Base-by-base conservation (phyloP, 2,113 vertebrate species). In the Salvelinus namaycush region DNA sequence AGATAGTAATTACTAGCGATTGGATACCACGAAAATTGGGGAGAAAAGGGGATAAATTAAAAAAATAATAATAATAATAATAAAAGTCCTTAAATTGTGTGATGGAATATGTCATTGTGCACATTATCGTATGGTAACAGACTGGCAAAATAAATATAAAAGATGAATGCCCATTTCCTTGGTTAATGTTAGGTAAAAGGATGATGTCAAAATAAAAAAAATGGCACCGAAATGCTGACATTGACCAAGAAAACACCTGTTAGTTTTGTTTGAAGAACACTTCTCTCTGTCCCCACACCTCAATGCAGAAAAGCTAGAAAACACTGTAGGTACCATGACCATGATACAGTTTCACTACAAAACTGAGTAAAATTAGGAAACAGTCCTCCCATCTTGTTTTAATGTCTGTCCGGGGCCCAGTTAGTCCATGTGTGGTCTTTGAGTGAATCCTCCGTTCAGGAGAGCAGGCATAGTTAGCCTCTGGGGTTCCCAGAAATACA, bases 281-380 rank as follows among this genome's bases (percentile, higher is more conserved):
- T 76, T 81, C 22, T 76, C 57, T 73, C 24, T 6, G 14, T 54
- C 62, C 39, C 65, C 79, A 65, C 72, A 64, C n/a, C 57, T 66
- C 12, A 70, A 71, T 86, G 84, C 83, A 85, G 72, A 62, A 78
- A 84, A 76, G 85, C 87, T 83, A 88, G 81, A 86, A 90, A 91
- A 86, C 77, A 85, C 82, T 80, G 76, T 71, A 92, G 92, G 92
- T 91, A 93, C 91, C 81, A 83, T 79, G 86, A 91, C 83, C 82
- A 76, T 81, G 80, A 82, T 80, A 82, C 86, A 77, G 78, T 64
- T 81, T 75, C 74, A 86, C 88, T 87, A 86, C 76, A 88, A 82
- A 89, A 85, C 51, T 60, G 76, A 86, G 74, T 65, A 67, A 34
- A 81, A 74, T 73, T 54, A 80, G 80, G 48, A 79, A 84, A 84